phyloP scores from a whole-genome alignment of 2,888 invertebrate species.

The Philopedon plagiatum region DNA sequence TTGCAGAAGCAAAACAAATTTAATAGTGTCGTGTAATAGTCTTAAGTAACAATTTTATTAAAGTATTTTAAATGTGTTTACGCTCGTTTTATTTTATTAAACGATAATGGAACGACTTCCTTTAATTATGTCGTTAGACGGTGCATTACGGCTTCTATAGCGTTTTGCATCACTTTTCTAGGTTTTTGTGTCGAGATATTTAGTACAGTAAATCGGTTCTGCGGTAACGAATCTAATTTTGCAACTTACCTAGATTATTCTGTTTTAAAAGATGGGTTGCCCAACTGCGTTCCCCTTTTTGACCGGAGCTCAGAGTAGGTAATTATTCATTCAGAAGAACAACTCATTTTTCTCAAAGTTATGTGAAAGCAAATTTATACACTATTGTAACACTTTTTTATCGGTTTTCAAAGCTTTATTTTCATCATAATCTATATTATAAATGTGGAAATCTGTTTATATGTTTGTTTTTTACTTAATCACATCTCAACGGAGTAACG shows the following conservation, averaged over 20 bases:
- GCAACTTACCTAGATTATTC: neutral
- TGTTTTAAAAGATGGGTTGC: neutral
- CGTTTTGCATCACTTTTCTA: constrained; percentile 19
- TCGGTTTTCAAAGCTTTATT: too few species aligned
- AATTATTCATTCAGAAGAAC: too few species aligned
- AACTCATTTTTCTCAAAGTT: too few species aligned
- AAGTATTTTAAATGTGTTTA: constrained; percentile 26
- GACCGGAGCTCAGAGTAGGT: too few species aligned
- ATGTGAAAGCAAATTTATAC: too few species aligned
- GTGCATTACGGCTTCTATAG: constrained; percentile 16
- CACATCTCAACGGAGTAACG: too few species aligned
- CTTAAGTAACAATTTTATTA: constrained; percentile 21
- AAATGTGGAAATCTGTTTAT: too few species aligned
- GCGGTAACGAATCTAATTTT: neutral
- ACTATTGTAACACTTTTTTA: too few species aligned
- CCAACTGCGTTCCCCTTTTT: too few species aligned
- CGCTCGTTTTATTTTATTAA: constrained; percentile 25
- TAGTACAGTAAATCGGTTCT: neutral
- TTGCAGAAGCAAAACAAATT: constrained; percentile 5
- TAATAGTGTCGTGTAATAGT: neutral
- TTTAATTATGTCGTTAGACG: constrained; percentile 24
- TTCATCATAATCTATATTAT: too few species aligned
- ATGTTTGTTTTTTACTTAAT: too few species aligned
- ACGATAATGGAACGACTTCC: constrained; percentile 24
- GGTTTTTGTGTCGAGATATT: constrained; percentile 18